Percentiles rank a stretch among this genome's conserved stretches.
Evolutionary conservation across 2,888 invertebrate genomes (phyloP).

Genomic region (Elaeidobius kamerunicus): DNA sequence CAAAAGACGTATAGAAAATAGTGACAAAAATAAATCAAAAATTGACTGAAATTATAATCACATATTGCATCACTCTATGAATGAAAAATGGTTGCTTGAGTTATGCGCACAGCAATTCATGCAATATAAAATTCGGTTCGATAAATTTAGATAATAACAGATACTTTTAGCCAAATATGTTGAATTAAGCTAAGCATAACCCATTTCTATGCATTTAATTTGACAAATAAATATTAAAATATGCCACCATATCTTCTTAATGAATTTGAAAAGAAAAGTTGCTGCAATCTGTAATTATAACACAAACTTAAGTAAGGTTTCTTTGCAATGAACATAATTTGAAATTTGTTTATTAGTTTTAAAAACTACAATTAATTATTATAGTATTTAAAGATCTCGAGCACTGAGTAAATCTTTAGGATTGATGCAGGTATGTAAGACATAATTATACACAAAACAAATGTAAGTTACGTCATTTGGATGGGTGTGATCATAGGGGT

Average conservation of each 20-base stretch:
- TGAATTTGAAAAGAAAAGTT: neutral
- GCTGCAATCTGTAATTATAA: conserved; percentile 5
- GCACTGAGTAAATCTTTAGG: conserved; percentile 1
- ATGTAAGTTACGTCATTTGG: neutral
- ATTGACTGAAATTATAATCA: too few species aligned
- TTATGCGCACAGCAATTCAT: neutral
- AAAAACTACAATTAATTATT: conserved; percentile 4
- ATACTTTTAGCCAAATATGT: neutral
- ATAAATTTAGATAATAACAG: neutral
- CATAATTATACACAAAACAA: conserved; percentile 1
- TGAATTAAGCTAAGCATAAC: neutral
- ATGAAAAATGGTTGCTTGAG: neutral
- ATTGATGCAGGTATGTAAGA: neutral
- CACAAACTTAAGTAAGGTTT: conserved; percentile 7
- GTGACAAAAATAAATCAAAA: too few species aligned
- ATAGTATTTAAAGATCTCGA: conserved; percentile 20
- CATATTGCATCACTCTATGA: too few species aligned
- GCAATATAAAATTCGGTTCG: neutral
- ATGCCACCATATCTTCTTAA: neutral
- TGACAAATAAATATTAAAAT: neutral
- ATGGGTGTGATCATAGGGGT: neutral
- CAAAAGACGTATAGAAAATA: too few species aligned
- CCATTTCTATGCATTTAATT: neutral
- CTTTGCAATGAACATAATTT: conserved; percentile 16
- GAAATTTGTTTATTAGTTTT: conserved; percentile 9